Evolutionary conservation across 2,888 invertebrate species (phyloP).

Genomic region (Sphaeridia pumilis): DNA sequence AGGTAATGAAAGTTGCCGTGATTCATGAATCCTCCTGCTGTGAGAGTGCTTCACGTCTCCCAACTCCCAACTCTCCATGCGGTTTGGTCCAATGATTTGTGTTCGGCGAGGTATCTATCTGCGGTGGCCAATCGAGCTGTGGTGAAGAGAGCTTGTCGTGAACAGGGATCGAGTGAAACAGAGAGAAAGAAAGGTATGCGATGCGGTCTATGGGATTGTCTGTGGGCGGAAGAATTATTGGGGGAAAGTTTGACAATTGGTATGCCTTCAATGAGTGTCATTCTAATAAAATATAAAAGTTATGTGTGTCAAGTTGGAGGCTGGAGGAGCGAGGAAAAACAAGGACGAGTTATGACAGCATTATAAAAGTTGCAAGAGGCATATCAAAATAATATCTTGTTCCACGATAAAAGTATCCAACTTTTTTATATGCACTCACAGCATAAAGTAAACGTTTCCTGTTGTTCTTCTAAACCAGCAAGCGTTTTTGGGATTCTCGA

Average conservation of each 20-base stretch:
- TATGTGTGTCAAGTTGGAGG: slow-evolving; percentile 8
- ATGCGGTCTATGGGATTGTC: neutral
- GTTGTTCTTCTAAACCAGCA: neutral
- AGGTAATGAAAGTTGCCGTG: too few species aligned
- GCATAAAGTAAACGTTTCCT: neutral
- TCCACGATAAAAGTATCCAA: slow-evolving; percentile 16
- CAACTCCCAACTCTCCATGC: too few species aligned
- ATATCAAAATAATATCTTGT: slow-evolving; percentile 16
- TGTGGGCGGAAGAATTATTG: neutral
- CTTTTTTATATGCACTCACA: slow-evolving; percentile 2
- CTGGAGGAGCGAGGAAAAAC: neutral
- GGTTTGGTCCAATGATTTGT: too few species aligned
- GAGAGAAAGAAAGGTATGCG: neutral
- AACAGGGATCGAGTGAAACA: neutral
- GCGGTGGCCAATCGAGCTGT: neutral
- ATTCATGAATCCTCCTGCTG: too few species aligned
- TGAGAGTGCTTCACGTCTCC: too few species aligned
- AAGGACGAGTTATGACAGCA: neutral
- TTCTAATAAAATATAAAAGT: slow-evolving; percentile 12
- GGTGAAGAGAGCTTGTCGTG: too few species aligned
- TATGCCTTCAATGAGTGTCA: neutral
- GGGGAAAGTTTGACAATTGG: slow-evolving; percentile 4
- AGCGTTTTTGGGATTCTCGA: neutral
- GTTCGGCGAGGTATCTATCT: too few species aligned
- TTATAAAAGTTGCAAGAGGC: slow-evolving; percentile 13